phyloP scores from a whole-genome alignment of 2,888 invertebrate species.

The Herminia tarsipennalis region DNA sequence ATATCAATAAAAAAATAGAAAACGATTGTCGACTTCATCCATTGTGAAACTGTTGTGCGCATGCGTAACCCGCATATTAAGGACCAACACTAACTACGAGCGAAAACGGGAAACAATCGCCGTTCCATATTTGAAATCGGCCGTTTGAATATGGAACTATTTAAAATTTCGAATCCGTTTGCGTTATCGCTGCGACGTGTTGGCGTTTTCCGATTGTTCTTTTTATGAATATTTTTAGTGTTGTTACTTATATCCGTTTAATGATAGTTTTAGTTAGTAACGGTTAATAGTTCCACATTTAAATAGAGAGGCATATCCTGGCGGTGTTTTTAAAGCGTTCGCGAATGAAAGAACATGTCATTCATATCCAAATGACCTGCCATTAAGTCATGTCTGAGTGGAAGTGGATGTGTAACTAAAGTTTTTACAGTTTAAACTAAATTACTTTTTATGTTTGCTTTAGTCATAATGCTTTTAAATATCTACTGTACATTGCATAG shows the following conservation, averaged over 20 bases:
- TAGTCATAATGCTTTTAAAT: not conserved
- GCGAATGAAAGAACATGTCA: conserved; percentile 31
- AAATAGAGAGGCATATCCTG: conserved; percentile 40
- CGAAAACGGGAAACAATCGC: conserved; percentile 84
- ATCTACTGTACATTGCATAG: not conserved
- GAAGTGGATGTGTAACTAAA: conserved; percentile 22
- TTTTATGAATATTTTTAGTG: conserved; percentile 48
- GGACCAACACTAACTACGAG: conserved; percentile 73
- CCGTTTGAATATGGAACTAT: conserved; percentile 82
- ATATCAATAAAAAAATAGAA: conserved; percentile 62
- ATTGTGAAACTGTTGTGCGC: conserved; percentile 81
- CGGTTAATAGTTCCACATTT: conserved; percentile 39
- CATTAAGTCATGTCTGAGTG: conserved; percentile 29
- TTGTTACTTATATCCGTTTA: conserved; percentile 55
- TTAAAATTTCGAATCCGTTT: conserved; percentile 85
- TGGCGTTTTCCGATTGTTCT: conserved; percentile 81
- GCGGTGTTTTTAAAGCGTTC: conserved; percentile 31
- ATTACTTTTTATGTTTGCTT: conserved; percentile 11
- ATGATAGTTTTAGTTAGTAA: conserved; percentile 41
- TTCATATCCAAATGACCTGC: conserved; percentile 31
- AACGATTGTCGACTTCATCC: conserved; percentile 66
- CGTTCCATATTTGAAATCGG: conserved; percentile 81
- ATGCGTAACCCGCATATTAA: conserved; percentile 83
- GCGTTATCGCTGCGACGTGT: conserved; percentile 82
- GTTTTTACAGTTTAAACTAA: conserved; percentile 10